Percentiles rank a stretch among this genome's conserved stretches.
Evolutionary conservation across 2,888 invertebrate species (phyloP).

Genomic region (Nudaria mundana): DNA sequence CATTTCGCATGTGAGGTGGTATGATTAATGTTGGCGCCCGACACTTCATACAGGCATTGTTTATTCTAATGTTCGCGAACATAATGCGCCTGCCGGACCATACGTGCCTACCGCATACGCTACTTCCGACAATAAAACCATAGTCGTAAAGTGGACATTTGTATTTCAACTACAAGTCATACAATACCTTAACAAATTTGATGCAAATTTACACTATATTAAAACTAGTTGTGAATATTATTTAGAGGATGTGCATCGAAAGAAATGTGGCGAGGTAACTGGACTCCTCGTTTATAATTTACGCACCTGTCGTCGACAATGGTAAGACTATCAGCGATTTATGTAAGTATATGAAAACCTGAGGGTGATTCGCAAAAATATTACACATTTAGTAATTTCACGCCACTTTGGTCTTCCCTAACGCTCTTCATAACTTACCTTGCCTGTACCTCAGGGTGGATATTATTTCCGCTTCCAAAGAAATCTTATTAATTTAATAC

Average conservation of each 20-base stretch:
- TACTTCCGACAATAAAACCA: constrained; percentile 17
- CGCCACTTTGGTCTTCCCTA: constrained; percentile 2
- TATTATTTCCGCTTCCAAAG: constrained; percentile 1
- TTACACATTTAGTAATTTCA: constrained; percentile 6
- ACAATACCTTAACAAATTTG: constrained; percentile 2
- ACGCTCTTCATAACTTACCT: constrained; percentile 3
- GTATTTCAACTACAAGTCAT: neutral
- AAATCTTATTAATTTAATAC: neutral
- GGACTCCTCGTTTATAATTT: constrained; percentile 12
- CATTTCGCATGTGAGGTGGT: constrained; percentile 41
- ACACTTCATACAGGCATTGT: constrained; percentile 46
- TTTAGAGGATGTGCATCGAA: constrained; percentile 1
- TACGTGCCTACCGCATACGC: constrained; percentile 8
- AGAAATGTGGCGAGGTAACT: neutral
- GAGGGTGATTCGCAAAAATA: constrained; percentile 3
- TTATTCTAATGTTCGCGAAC: constrained; percentile 41
- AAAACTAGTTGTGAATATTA: constrained; percentile 7
- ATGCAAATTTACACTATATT: constrained; percentile 9
- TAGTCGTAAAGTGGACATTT: constrained; percentile 18
- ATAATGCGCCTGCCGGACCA: constrained; percentile 28
- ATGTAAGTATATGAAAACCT: neutral
- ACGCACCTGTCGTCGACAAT: constrained; percentile 9
- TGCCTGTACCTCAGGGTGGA: neutral
- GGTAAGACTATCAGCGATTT: too few species aligned
- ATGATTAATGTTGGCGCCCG: constrained; percentile 50